Evolutionary conservation across 2,113 vertebrate genomes (phyloP), one percentile per base, ranked within the genome.

Genomic region (Hirundichthys speculiger): DNA sequence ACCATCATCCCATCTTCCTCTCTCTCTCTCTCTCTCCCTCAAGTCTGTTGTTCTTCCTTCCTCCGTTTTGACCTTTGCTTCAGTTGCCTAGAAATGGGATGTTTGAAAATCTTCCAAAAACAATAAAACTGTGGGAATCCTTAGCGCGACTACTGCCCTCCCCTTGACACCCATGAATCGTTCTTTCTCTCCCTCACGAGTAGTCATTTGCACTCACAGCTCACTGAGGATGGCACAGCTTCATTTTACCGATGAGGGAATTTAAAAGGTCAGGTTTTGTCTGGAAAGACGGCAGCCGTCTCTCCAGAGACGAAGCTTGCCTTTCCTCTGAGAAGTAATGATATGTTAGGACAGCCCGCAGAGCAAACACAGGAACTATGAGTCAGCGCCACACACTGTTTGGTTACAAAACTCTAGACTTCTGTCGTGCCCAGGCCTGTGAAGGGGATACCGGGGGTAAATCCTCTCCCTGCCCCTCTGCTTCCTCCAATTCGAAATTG

Each of bases 261-360:
- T 83, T 73, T 71, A 68, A 80, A 80, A 82, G 80, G 77, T 79
- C 79, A 81, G 64, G 64, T 84, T 87, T 77, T 85, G 80, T 75
- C 79, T 82, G 62, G 43, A 45, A 43, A 58, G 60, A 61, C 71
- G 74, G 58, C 58, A 68, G 60, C 39, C 41, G 2, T 51, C 69
- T 65, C 66, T 81, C 67, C 55, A 22, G 69, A 70, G 61, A 48
- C 70, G 47, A 73, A 48, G 57, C 48, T 66, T 61, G 59, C 56
- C 56, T 71, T 80, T 83, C 78, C 59, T 63, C 40, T 64, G 82
- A 71, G 56, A 73, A 78, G 66, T 89, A 86, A 87, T 89, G 80
- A 88, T 88, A 89, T 83, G 81, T 90, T 89, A 69, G 83, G 75
- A 83, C 75, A 77, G 64, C 79, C 75, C 67, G 69, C 80, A 87